Evolutionary conservation across 1,140 invertebrate genomes (phyloP).

Genomic region (Zaprionus vittiger): DNA sequence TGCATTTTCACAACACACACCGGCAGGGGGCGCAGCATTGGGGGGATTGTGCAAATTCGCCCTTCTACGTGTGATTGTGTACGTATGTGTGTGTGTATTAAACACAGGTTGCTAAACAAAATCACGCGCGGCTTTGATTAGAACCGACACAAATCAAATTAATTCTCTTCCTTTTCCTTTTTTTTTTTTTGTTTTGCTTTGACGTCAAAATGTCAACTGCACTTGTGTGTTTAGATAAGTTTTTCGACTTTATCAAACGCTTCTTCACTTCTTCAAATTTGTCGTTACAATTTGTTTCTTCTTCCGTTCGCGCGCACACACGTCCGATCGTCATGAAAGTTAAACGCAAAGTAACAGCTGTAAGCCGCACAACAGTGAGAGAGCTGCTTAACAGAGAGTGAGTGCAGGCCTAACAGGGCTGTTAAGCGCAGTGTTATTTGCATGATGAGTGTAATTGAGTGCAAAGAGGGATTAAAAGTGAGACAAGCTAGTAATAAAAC

Average conservation of each 20-base stretch:
- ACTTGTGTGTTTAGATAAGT: conserved; percentile 39
- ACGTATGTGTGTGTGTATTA: not conserved
- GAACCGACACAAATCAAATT: conserved; percentile 49
- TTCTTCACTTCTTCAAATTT: conserved; percentile 15
- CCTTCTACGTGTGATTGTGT: conserved; percentile 11
- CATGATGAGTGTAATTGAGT: not conserved
- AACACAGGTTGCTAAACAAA: conserved; percentile 50
- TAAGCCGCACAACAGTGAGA: conserved; percentile 7
- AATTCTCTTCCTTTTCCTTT: conserved; percentile 21
- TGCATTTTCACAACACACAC: conserved; percentile 62
- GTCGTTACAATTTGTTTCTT: conserved; percentile 33
- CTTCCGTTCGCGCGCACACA: conserved; percentile 41
- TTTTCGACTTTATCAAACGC: conserved; percentile 36
- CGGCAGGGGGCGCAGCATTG: not conserved
- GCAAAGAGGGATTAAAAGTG: not conserved
- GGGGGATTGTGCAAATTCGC: conserved; percentile 22
- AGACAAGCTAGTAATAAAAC: not conserved
- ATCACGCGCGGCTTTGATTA: conserved; percentile 55
- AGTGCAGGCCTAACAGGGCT: not conserved
- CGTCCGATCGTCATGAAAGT: conserved; percentile 49
- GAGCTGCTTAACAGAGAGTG: too few species aligned
- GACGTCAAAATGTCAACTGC: conserved; percentile 54
- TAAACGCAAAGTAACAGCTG: conserved; percentile 44
- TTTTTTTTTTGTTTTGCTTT: conserved; percentile 26
- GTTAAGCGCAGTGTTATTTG: conserved; percentile 9